These are phyloP conservation scores for Lutjanus argentimaculatus DNA, from an alignment of 2,797 vertebrate genomes.

Conservation along the genomic window DNA sequence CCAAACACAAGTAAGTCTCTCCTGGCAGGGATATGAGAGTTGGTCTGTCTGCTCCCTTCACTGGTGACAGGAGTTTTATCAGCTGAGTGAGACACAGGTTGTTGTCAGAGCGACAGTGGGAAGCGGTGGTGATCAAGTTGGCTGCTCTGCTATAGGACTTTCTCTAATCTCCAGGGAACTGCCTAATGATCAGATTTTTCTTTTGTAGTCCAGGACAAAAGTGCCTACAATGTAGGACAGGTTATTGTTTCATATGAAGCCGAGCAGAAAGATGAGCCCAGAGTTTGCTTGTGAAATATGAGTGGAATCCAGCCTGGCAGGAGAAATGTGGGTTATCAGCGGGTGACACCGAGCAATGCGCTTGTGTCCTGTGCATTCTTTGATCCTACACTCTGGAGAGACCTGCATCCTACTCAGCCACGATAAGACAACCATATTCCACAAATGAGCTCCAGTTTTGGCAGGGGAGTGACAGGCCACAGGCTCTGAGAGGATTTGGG, in stretches of 20 bases:
- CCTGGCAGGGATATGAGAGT: too few species aligned
- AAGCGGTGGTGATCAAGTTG: too few species aligned
- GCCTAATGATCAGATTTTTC: conserved; percentile 19
- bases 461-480: conserved; percentile 72
- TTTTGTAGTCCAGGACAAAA: conserved; percentile 18
- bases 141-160: background rate
- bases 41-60: too few species aligned
- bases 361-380: conserved; percentile 57
- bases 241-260: conserved; percentile 62
- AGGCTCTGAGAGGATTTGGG: conserved; percentile 55
- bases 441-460: conserved; percentile 80
- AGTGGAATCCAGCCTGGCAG: conserved; percentile 77
- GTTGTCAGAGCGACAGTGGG: too few species aligned
- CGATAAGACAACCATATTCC: conserved; percentile 57
- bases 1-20: too few species aligned
- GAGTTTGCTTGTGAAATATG: conserved; percentile 81
- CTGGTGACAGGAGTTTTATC: too few species aligned
- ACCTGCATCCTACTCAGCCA: conserved; percentile 40
- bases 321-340: conserved; percentile 61
- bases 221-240: conserved; percentile 33
- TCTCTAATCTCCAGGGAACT: conserved; percentile 1
- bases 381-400: conserved; percentile 65
- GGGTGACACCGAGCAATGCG: conserved; percentile 65
- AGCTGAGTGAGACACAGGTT: conserved; percentile 6
- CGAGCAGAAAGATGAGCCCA: conserved; percentile 43